These are phyloP conservation scores for Himalopsyche tibetana DNA, from an alignment of 2,888 invertebrate species.

Conservation along the genomic window DNA sequence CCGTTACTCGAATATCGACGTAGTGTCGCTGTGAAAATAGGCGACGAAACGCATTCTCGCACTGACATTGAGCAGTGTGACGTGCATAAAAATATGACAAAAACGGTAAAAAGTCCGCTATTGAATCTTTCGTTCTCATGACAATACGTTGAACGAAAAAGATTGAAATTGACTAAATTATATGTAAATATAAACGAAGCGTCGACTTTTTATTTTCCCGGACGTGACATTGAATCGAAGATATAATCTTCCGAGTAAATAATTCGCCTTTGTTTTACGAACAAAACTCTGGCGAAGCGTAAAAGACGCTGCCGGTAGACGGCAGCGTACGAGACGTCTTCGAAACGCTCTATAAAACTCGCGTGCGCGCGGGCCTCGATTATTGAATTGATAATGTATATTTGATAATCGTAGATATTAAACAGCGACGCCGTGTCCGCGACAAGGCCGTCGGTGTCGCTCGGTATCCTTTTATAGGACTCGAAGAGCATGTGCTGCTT, in stretches of 20 bases:
- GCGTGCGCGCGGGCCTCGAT: background rate
- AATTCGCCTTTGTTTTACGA: background rate
- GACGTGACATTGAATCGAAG: background rate
- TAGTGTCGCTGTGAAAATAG: background rate
- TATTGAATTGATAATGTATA: slow-evolving; percentile 31
- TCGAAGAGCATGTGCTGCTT: slow-evolving; percentile 8
- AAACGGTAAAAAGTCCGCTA: background rate
- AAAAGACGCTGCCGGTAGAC: too few relatives aligned
- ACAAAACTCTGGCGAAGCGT: background rate
- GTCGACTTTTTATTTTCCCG: background rate
- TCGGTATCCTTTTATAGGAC: slow-evolving; percentile 11
- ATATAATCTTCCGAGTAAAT: background rate
- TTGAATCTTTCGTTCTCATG: background rate
- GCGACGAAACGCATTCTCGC: slow-evolving; percentile 12
- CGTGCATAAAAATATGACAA: slow-evolving; percentile 7
- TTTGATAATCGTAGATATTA: slow-evolving; percentile 10
- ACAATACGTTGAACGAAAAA: background rate
- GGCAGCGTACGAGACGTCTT: too few relatives aligned
- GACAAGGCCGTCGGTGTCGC: background rate
- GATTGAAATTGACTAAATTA: background rate
- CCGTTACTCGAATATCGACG: slow-evolving; percentile 43
- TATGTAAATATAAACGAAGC: background rate
- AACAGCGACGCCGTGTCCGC: background rate
- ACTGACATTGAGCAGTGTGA: slow-evolving; percentile 14
- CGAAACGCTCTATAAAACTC: background rate